Evolutionary conservation across 2,113 vertebrate genomes (phyloP).

Genomic region (Pao palembangensis): DNA sequence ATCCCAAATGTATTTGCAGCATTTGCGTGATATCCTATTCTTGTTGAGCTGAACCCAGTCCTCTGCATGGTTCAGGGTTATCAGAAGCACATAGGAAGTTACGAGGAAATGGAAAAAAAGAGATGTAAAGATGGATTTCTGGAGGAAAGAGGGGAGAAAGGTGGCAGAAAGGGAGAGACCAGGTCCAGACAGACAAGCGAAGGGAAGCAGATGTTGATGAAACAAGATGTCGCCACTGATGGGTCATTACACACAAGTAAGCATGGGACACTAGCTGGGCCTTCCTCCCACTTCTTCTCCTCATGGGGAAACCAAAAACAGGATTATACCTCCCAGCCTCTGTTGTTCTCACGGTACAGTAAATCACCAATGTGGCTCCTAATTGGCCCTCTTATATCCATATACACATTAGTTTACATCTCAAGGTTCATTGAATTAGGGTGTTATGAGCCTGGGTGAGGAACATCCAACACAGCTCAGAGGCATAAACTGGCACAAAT

Average conservation of each 20-base stretch:
- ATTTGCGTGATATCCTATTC: no score
- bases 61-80: slow-evolving; percentile 6
- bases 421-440: slow-evolving; percentile 60
- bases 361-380: slow-evolving; percentile 23
- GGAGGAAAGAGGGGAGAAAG: slow-evolving; percentile 44
- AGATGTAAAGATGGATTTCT: slow-evolving; percentile 49
- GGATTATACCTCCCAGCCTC: not conserved
- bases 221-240: slow-evolving; percentile 74
- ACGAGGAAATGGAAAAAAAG: slow-evolving; percentile 16
- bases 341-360: slow-evolving; percentile 30
- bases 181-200: slow-evolving; percentile 66
- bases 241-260: slow-evolving; percentile 75
- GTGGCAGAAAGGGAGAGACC: slow-evolving; percentile 44
- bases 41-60: not conserved
- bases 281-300: slow-evolving; percentile 11
- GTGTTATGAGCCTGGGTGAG: slow-evolving; percentile 54
- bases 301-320: slow-evolving; percentile 35
- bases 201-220: slow-evolving; percentile 74
- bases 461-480: slow-evolving; percentile 29
- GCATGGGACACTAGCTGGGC: slow-evolving; percentile 66
- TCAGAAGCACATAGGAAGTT: not conserved
- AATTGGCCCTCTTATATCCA: slow-evolving; percentile 47
- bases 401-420: slow-evolving; percentile 47
- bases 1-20: no score
- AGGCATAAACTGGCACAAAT: slow-evolving; percentile 65